Evolutionary conservation across 2,888 invertebrate species (phyloP).

Genomic region (Dynastes maya): DNA sequence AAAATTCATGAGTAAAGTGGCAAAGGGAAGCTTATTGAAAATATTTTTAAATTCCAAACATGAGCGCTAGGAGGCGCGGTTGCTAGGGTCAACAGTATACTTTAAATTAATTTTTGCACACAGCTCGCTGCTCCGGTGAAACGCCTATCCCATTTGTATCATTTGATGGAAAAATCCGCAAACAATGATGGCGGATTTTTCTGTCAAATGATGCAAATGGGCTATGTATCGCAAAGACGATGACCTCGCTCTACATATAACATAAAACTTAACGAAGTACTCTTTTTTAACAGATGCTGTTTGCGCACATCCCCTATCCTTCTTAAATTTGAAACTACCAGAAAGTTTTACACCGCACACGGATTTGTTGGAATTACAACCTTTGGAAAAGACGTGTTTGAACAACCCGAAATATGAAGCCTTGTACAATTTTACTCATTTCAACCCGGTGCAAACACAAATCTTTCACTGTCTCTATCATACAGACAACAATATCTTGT

Average conservation of each 20-base stretch:
- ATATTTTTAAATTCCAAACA: too few species aligned
- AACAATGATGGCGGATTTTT: too few species aligned
- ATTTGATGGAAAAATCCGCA: too few species aligned
- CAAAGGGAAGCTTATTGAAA: too few species aligned
- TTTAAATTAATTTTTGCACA: too few species aligned
- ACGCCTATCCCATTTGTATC: too few species aligned
- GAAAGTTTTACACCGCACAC: constrained; percentile 95
- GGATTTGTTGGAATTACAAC: constrained; percentile 91
- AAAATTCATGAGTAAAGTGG: too few species aligned
- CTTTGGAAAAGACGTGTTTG: constrained; percentile 85
- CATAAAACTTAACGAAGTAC: background rate
- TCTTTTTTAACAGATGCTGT: constrained; percentile 57
- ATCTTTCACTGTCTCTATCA: constrained; percentile 97
- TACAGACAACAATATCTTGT: constrained; percentile 92
- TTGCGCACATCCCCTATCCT: constrained; percentile 74
- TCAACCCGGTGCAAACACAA: constrained; percentile 99
- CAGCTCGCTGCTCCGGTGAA: too few species aligned
- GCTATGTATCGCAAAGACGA: too few species aligned
- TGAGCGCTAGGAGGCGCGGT: too few species aligned
- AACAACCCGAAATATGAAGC: constrained; percentile 84
- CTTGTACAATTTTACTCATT: constrained; percentile 93
- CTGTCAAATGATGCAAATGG: too few species aligned
- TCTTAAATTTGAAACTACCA: constrained; percentile 92
- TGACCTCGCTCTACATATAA: background rate
- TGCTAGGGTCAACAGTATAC: too few species aligned